Evolutionary conservation across 2,888 invertebrate genomes (phyloP).

Genomic region (Crossocerus cetratus): DNA sequence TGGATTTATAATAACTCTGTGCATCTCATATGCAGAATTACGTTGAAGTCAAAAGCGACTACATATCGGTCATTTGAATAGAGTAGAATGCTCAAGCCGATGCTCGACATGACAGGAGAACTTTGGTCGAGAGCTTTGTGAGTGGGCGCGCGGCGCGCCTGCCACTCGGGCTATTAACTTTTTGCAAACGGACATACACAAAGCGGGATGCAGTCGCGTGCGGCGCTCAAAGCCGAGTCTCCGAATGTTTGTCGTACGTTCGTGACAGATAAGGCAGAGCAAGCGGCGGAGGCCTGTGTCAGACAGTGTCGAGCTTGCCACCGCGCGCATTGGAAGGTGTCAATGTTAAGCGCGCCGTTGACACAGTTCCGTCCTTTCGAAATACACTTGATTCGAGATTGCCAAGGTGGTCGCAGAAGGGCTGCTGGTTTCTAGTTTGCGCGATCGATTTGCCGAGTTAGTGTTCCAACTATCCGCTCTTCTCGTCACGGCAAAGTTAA

Average conservation of each 20-base stretch:
- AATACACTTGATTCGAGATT: constrained; percentile 1
- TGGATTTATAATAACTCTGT: too few relatives aligned
- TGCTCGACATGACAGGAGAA: too few relatives aligned
- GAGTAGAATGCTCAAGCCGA: too few relatives aligned
- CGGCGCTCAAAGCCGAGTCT: constrained; percentile 5
- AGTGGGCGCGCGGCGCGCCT: too few relatives aligned
- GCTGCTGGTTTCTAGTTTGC: background rate
- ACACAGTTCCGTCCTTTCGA: constrained; percentile 18
- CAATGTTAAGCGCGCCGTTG: constrained; percentile 19
- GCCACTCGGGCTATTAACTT: too few relatives aligned
- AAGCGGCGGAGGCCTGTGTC: constrained; percentile 10
- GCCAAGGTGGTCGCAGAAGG: background rate
- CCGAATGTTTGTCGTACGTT: constrained; percentile 13
- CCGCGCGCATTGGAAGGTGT: constrained; percentile 15
- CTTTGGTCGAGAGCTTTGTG: too few relatives aligned
- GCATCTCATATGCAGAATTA: too few relatives aligned
- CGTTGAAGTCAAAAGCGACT: too few relatives aligned
- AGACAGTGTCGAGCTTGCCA: constrained; percentile 14
- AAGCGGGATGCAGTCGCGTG: background rate
- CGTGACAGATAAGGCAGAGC: constrained; percentile 2
- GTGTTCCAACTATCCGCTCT: background rate
- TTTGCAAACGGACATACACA: too few relatives aligned
- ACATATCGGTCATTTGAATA: too few relatives aligned
- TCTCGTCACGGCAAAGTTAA: constrained; percentile 5
- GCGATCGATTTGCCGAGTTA: constrained; percentile 7